phyloP scores from a whole-genome alignment of 1,140 invertebrate genomes.

The Atta colombica region DNA sequence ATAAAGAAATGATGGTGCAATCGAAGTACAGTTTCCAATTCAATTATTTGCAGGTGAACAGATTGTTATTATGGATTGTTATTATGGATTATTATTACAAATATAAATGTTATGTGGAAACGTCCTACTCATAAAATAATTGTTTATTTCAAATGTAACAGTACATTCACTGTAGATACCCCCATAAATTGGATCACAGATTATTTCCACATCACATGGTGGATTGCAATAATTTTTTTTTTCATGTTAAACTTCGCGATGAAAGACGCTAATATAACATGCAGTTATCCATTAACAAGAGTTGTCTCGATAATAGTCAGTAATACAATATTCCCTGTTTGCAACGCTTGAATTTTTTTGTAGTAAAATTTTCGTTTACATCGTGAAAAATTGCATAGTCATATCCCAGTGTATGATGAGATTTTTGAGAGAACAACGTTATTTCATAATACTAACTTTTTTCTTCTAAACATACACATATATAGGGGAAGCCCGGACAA shows the following conservation, averaged over 20 bases:
- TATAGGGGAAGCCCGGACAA: too few species aligned
- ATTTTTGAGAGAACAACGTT: background rate
- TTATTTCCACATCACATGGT: constrained; percentile 33
- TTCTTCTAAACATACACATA: background rate
- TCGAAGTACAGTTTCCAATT: constrained; percentile 58
- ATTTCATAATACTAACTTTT: background rate
- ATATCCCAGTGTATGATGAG: background rate
- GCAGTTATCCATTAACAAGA: background rate
- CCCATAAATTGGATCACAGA: constrained; percentile 58
- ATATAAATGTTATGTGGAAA: constrained; percentile 72
- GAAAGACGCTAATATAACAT: background rate
- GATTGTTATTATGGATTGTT: constrained; percentile 47
- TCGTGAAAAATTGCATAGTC: constrained; percentile 9
- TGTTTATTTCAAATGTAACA: constrained; percentile 76
- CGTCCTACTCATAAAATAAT: constrained; percentile 70
- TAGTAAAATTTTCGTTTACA: background rate
- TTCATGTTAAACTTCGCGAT: background rate
- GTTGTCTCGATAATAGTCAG: background rate
- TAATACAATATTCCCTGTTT: too few species aligned
- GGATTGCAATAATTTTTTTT: background rate
- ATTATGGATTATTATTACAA: constrained; percentile 57
- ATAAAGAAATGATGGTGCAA: background rate
- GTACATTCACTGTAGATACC: background rate
- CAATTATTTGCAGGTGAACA: constrained; percentile 75
- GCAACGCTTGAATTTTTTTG: background rate